Evolutionary conservation across 2,888 invertebrate genomes (phyloP).

Genomic region (Galeopsomyia nigrocyanea): DNA sequence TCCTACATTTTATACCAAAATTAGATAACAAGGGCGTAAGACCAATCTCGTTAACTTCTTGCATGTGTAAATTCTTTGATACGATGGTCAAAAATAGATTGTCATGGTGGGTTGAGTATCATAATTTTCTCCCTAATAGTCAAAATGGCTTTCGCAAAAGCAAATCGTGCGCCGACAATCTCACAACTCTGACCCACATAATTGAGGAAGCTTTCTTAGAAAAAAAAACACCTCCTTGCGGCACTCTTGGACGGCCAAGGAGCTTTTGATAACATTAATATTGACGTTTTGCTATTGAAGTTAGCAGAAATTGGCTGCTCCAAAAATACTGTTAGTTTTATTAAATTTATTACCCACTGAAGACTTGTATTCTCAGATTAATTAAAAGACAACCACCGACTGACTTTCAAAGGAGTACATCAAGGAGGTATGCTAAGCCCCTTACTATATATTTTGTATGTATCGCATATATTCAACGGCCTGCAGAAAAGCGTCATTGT

Average conservation of each 20-base stretch:
- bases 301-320: neutral
- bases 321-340: slow-evolving; percentile 16
- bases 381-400: slow-evolving; percentile 5
- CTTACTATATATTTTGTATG: slow-evolving; percentile 35
- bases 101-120: too few relatives aligned
- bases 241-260: slow-evolving; percentile 48
- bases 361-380: slow-evolving; percentile 23
- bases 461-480: slow-evolving; percentile 15
- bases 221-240: slow-evolving; percentile 20
- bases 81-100: too few relatives aligned
- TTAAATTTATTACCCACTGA: slow-evolving; percentile 24
- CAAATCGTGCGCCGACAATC: slow-evolving; percentile 44
- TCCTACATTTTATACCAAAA: too few relatives aligned
- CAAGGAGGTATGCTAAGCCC: slow-evolving; percentile 46
- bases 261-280: too few relatives aligned
- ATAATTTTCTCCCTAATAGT: slow-evolving; percentile 34
- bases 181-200: slow-evolving; percentile 34
- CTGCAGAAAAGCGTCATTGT: slow-evolving; percentile 18
- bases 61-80: too few relatives aligned
- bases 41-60: too few relatives aligned
- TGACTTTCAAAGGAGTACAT: slow-evolving; percentile 33
- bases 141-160: slow-evolving; percentile 49
- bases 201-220: slow-evolving; percentile 35
- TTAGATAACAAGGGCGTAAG: too few relatives aligned
- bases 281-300: neutral